phyloP scores from a whole-genome alignment of 2,797 vertebrate species.

The Uromys caudimaculatus region DNA sequence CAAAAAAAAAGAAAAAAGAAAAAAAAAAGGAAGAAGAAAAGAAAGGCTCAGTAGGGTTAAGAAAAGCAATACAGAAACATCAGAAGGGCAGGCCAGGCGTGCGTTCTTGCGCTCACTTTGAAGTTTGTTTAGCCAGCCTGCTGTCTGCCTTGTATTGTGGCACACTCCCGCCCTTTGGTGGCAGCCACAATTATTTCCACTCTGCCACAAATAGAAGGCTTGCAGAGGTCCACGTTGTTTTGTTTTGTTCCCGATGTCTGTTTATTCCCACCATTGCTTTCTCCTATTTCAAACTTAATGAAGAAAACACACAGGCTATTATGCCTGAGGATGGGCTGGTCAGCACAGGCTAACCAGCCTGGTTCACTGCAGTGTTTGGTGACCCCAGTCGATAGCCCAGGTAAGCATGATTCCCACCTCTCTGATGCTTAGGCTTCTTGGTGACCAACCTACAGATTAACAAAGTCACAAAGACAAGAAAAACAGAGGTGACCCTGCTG shows the following conservation, averaged over 20 bases:
- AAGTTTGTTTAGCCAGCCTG: slow-evolving; percentile 50
- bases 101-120: slow-evolving; percentile 60
- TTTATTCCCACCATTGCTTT: not conserved
- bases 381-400: fast-evolving
- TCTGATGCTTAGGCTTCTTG: not conserved
- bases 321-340: fast-evolving
- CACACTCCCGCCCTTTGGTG: slow-evolving; percentile 40
- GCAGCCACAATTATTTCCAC: slow-evolving; percentile 58
- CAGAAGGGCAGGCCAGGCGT: slow-evolving; percentile 53
- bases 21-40: not conserved
- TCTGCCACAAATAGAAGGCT: not conserved
- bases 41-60: not conserved
- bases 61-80: slow-evolving; percentile 65
- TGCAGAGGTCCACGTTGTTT: not conserved
- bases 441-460: not conserved
- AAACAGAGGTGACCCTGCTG: not conserved
- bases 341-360: too few species aligned
- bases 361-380: fast-evolving
- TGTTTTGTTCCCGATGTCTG: not conserved
- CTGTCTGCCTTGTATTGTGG: slow-evolving; percentile 62
- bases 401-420: not conserved
- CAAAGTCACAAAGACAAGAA: not conserved
- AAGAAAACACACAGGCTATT: not conserved
- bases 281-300: not conserved
- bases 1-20: not conserved